Percentiles rank a stretch among this genome's conserved stretches.
phyloP scores from a whole-genome alignment of 2,888 invertebrate genomes.

The Synergus gifuensis region DNA sequence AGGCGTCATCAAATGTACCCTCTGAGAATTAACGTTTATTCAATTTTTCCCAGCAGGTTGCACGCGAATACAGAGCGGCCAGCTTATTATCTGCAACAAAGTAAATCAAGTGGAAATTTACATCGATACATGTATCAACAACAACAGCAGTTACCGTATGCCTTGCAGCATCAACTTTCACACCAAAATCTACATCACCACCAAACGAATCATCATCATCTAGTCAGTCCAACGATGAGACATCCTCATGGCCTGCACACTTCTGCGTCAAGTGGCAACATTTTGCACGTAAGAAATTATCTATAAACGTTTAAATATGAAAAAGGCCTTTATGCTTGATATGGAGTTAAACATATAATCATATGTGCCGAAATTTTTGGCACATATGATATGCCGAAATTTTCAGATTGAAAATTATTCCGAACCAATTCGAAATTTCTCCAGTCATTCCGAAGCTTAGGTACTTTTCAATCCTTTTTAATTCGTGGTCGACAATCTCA shows the following conservation, averaged over 20 bases:
- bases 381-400: no score
- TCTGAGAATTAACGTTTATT: neutral
- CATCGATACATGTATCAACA: constrained; percentile 79
- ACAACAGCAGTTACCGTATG: constrained; percentile 75
- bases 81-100: constrained; percentile 81
- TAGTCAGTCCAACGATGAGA: constrained; percentile 62
- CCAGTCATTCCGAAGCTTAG: no score
- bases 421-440: no score
- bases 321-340: no score
- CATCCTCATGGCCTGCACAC: constrained; percentile 73
- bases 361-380: no score
- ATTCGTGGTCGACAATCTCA: no score
- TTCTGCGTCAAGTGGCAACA: constrained; percentile 83
- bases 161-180: constrained; percentile 68
- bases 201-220: constrained; percentile 58
- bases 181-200: constrained; percentile 59
- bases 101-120: constrained; percentile 86
- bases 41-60: constrained; percentile 62
- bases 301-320: no score
- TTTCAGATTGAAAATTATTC: no score
- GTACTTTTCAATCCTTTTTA: no score
- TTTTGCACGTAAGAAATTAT: constrained; percentile 79
- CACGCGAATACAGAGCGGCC: constrained; percentile 71
- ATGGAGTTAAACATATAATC: no score
- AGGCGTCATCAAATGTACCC: neutral